phyloP scores from a whole-genome alignment of 2,113 vertebrate species.

The Vidua macroura region DNA sequence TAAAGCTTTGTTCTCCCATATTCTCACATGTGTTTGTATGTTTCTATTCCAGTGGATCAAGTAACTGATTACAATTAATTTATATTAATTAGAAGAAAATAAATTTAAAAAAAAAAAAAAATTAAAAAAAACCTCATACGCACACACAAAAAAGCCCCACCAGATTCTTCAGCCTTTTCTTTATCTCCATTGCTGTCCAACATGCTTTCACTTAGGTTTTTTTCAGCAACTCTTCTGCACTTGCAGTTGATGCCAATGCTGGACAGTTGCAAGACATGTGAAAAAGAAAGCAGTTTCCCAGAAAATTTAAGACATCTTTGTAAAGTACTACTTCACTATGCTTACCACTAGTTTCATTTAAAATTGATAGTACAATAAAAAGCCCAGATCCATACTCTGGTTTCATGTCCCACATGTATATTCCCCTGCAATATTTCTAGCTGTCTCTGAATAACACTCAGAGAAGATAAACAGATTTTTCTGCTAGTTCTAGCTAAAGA shows the following conservation, averaged over 20 bases:
- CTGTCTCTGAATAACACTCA: not conserved
- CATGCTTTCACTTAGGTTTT: not conserved
- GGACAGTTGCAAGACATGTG: not conserved
- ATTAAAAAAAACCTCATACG: not conserved
- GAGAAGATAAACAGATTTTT: not conserved
- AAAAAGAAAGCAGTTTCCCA: not conserved
- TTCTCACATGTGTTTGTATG: not conserved
- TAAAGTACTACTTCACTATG: not conserved
- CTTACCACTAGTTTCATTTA: not conserved
- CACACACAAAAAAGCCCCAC: fast-evolving
- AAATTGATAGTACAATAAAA: not conserved
- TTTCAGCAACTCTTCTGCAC: not conserved
- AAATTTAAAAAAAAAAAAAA: too few species aligned
- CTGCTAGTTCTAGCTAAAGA: not conserved
- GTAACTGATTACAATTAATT: not conserved
- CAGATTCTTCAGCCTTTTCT: not conserved
- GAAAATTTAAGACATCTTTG: not conserved
- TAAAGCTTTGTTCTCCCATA: not conserved
- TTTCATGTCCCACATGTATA: not conserved
- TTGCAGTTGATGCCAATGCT: not conserved
- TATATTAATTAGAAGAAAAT: not conserved
- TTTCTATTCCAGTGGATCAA: not conserved
- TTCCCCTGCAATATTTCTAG: not conserved
- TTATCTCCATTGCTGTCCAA: not conserved
- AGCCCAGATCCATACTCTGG: not conserved